Conservation (phyloP, 2,797 vertebrate genomes). For the Poeciliopsis paucimaculata region DNA sequence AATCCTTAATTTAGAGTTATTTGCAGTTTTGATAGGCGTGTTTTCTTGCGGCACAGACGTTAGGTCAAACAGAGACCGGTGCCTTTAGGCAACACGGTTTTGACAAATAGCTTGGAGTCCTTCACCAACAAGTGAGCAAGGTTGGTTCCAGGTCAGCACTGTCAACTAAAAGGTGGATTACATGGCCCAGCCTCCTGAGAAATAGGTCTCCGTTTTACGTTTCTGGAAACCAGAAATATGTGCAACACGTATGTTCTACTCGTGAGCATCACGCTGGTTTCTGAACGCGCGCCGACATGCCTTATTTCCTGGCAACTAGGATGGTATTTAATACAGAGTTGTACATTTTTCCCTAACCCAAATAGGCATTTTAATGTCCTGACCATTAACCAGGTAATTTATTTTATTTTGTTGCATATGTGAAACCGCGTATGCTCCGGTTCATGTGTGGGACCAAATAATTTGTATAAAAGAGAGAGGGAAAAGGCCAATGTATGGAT, state of each 20-base stretch:
- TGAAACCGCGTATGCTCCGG: not conserved
- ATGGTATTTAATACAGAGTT: constrained; percentile 1
- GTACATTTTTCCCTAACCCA: constrained; percentile 6
- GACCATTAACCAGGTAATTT: constrained; percentile 10
- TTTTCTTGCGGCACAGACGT: not conserved
- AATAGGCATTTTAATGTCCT: constrained; percentile 1
- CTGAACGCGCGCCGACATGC: not conserved
- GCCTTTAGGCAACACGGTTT: not conserved
- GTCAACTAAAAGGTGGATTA: not conserved
- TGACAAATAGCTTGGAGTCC: not conserved
- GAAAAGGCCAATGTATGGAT: not conserved
- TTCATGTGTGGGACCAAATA: not conserved
- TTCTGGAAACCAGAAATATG: constrained; percentile 14
- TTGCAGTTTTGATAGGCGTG: not conserved
- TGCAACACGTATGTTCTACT: not conserved
- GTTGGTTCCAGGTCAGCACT: not conserved
- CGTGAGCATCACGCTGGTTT: not conserved
- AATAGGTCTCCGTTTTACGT: not conserved
- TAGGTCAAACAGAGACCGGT: not conserved
- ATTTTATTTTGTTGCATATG: not conserved
- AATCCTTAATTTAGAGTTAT: not conserved
- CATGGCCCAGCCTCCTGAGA: not conserved
- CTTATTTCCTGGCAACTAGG: not conserved
- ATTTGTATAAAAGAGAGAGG: not conserved
- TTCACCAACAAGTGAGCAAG: not conserved